phyloP scores from a whole-genome alignment of 2,888 invertebrate genomes.

The Cantharis rufa region DNA sequence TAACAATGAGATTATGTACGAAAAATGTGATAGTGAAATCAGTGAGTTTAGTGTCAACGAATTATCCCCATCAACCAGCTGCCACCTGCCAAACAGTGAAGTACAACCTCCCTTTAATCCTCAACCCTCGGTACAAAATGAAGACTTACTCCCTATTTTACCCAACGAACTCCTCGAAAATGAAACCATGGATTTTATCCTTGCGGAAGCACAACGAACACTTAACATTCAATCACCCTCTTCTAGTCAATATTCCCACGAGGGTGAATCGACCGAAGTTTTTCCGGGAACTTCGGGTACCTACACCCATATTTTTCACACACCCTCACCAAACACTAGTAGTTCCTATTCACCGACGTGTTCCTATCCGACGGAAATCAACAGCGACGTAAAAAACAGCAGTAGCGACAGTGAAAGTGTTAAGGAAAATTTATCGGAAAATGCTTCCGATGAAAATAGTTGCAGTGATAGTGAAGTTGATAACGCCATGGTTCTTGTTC shows the following conservation, averaged over 20 bases:
- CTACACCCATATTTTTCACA: constrained; percentile 5
- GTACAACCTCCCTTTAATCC: constrained; percentile 11
- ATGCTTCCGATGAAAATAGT: constrained; percentile 12
- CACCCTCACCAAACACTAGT: constrained; percentile 16
- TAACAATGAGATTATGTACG: constrained; percentile 36
- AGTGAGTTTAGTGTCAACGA: constrained; percentile 19
- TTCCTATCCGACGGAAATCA: constrained; percentile 17
- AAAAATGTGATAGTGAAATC: constrained; percentile 25
- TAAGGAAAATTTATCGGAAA: constrained; percentile 13
- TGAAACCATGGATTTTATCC: constrained; percentile 46
- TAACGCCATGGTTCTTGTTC: constrained; percentile 52
- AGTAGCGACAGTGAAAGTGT: constrained; percentile 23
- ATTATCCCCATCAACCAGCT: constrained; percentile 18
- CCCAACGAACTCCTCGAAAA: constrained; percentile 34
- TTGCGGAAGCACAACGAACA: constrained; percentile 43
- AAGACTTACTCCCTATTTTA: constrained; percentile 33
- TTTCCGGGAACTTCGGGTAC: constrained; percentile 32
- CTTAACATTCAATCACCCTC: constrained; percentile 45
- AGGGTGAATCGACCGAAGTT: constrained; percentile 40
- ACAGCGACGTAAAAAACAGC: constrained; percentile 18
- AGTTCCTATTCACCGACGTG: constrained; percentile 26
- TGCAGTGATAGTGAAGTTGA: constrained; percentile 38
- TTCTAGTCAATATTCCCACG: constrained; percentile 36
- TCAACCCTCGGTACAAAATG: constrained; percentile 27
- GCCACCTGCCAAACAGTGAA: constrained; percentile 24